Evolutionary conservation across 2,888 invertebrate genomes (phyloP).

Genomic region (Margaritifera margaritifera): DNA sequence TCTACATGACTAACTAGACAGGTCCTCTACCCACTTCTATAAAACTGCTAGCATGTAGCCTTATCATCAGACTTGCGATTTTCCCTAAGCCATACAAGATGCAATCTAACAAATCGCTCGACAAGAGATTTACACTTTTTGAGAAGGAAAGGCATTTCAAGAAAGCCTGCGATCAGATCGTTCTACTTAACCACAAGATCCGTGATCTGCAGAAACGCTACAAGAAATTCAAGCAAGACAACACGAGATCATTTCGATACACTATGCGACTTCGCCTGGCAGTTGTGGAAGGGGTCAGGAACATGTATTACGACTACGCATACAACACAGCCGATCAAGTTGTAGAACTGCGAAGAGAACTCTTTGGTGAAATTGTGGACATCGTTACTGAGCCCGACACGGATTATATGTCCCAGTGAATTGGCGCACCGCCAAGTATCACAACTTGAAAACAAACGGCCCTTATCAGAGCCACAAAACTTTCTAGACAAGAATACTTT

Average conservation of each 20-base stretch:
- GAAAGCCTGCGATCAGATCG: conserved; percentile 52
- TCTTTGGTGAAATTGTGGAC: conserved; percentile 19
- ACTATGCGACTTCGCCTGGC: conserved; percentile 53
- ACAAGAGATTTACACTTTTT: conserved; percentile 20
- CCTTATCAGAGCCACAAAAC: too few relatives aligned
- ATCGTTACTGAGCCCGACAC: too few relatives aligned
- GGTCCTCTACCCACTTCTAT: too few relatives aligned
- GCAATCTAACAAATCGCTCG: conserved; percentile 22
- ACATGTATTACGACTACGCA: conserved; percentile 62
- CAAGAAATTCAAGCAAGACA: conserved; percentile 42
- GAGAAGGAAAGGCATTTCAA: conserved; percentile 51
- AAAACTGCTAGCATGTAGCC: too few relatives aligned
- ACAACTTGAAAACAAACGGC: too few relatives aligned
- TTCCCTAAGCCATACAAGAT: conserved; percentile 7
- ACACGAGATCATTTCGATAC: conserved; percentile 54
- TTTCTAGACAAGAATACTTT: too few relatives aligned
- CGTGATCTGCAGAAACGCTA: conserved; percentile 47
- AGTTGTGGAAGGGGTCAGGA: conserved; percentile 55
- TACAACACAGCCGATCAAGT: conserved; percentile 46
- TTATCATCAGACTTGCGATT: too few relatives aligned
- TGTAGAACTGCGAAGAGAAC: conserved; percentile 30
- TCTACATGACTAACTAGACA: too few relatives aligned
- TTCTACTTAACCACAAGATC: conserved; percentile 47
- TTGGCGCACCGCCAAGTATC: too few relatives aligned
- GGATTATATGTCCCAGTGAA: too few relatives aligned